Evolutionary conservation across 2,888 invertebrate species (phyloP).

Genomic region (Tillus elongatus): DNA sequence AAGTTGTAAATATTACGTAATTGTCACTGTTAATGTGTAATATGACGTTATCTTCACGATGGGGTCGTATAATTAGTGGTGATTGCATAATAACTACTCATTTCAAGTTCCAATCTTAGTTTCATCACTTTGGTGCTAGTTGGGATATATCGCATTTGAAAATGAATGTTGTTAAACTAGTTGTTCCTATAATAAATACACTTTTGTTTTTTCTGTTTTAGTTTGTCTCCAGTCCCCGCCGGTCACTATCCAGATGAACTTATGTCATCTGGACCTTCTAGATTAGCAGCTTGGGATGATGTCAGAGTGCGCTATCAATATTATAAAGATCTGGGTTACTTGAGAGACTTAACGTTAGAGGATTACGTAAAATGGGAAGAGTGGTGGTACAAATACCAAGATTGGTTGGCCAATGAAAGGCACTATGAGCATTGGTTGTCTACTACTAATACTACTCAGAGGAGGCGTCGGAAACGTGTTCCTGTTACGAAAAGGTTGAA

Average conservation of each 20-base stretch:
- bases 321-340: slow-evolving; percentile 79
- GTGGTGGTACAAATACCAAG: slow-evolving; percentile 91
- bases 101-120: too few relatives aligned
- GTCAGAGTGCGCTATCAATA: slow-evolving; percentile 80
- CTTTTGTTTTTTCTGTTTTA: too few relatives aligned
- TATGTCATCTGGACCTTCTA: slow-evolving; percentile 59
- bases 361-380: slow-evolving; percentile 91
- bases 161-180: too few relatives aligned
- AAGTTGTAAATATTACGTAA: too few relatives aligned
- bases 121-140: too few relatives aligned
- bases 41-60: too few relatives aligned
- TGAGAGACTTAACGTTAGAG: slow-evolving; percentile 66
- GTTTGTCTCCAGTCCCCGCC: slow-evolving; percentile 57
- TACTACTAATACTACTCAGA: slow-evolving; percentile 39
- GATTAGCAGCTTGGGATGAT: slow-evolving; percentile 77
- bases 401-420: slow-evolving; percentile 77
- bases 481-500: slow-evolving; percentile 40
- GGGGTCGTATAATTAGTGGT: too few relatives aligned
- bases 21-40: too few relatives aligned
- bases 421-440: slow-evolving; percentile 65
- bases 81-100: too few relatives aligned
- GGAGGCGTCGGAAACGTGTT: slow-evolving; percentile 33
- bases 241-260: slow-evolving; percentile 75
- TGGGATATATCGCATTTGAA: too few relatives aligned
- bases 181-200: too few relatives aligned